Conservation (phyloP, 1,140 invertebrate genomes). For the Trachymyrmex cornetzi region DNA sequence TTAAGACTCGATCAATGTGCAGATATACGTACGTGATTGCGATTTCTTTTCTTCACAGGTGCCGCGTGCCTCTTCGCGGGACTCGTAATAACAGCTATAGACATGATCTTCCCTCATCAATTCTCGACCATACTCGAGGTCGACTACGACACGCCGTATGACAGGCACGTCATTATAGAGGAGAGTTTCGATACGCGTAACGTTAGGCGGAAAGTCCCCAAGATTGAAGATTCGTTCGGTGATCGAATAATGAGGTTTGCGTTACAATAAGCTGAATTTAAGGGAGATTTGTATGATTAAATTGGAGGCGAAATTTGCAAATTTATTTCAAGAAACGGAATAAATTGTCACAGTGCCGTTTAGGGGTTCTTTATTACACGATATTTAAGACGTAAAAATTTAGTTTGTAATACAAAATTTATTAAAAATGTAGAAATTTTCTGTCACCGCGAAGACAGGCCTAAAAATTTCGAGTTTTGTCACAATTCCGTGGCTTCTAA, state of each 20-base stretch:
- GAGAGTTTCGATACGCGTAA: conserved; percentile 93
- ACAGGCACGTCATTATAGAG: conserved; percentile 96
- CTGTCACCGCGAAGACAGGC: too few relatives aligned
- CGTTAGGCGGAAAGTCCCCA: conserved; percentile 88
- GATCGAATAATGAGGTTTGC: conserved; percentile 82
- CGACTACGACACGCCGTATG: conserved; percentile 97
- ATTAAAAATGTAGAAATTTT: too few relatives aligned
- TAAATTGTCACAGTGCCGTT: too few relatives aligned
- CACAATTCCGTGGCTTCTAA: too few relatives aligned
- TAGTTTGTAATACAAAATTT: too few relatives aligned
- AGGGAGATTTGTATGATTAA: too few relatives aligned
- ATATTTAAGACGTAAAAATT: too few relatives aligned
- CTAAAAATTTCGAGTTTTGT: too few relatives aligned
- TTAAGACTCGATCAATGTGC: not conserved
- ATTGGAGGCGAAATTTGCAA: too few relatives aligned
- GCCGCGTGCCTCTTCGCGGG: conserved; percentile 92
- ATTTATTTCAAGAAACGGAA: too few relatives aligned
- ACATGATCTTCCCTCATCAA: conserved; percentile 95
- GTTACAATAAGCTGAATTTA: not conserved
- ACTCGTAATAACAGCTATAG: conserved; percentile 92
- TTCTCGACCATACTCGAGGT: conserved; percentile 97
- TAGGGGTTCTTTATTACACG: too few relatives aligned
- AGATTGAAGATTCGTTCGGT: conserved; percentile 84
- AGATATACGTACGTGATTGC: not conserved
- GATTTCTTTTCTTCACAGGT: conserved; percentile 86